Percentiles rank a stretch among this genome's conserved stretches.
phyloP scores from a whole-genome alignment of 2,113 vertebrate genomes.

The Danio rerio region DNA sequence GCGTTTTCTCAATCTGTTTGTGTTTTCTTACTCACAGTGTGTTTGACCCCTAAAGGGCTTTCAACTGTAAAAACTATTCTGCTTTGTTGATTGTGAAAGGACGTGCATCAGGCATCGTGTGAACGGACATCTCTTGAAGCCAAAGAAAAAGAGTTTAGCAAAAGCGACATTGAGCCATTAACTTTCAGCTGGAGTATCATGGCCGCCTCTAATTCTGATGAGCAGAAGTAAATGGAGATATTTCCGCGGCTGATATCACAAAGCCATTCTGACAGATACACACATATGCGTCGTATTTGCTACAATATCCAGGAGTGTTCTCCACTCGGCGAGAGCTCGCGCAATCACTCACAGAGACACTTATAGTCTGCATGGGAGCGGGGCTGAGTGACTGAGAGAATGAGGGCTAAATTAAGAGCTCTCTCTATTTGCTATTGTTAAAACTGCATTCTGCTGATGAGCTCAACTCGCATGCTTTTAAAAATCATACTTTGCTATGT shows the following conservation, averaged over 20 bases:
- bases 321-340: conserved; percentile 36
- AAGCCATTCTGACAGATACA: conserved; percentile 46
- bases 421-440: conserved; percentile 55
- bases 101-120: neutral
- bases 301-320: conserved; percentile 53
- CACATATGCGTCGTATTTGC: conserved; percentile 39
- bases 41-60: no score
- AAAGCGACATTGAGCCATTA: neutral
- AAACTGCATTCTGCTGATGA: conserved; percentile 46
- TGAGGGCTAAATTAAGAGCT: conserved; percentile 64
- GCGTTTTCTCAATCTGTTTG: no score
- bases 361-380: conserved; percentile 49
- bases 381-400: conserved; percentile 41
- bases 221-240: conserved; percentile 22
- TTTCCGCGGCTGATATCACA: conserved; percentile 30
- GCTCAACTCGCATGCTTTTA: conserved; percentile 58
- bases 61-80: no score
- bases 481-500: conserved; percentile 29
- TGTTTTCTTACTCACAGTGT: no score
- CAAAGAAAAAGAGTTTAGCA: neutral
- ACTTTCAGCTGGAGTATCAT: conserved; percentile 11
- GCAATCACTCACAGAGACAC: conserved; percentile 55
- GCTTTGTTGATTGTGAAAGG: neutral
- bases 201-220: conserved; percentile 7
- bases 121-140: neutral